A percentile compares a stretch with the other conserved stretches of the same genome.
Conservation (phyloP, 2,888 invertebrate species). For the Junonia oenone region DNA sequence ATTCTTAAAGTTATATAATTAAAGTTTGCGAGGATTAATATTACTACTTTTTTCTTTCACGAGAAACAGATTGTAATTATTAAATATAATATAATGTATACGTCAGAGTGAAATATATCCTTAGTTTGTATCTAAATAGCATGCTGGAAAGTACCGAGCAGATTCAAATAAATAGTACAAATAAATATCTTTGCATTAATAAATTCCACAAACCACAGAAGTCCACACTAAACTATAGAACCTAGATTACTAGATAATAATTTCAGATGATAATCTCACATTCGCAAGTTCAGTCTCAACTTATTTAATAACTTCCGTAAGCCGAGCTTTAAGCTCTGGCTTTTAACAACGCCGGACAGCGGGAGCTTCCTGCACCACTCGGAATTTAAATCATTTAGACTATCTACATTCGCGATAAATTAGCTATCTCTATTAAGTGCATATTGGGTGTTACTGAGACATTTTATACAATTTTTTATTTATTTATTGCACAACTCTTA, state of each 20-base stretch:
- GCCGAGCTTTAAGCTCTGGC: not conserved
- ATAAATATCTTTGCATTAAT: too few relatives aligned
- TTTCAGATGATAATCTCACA: not conserved
- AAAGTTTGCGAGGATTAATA: too few relatives aligned
- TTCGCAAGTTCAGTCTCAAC: not conserved
- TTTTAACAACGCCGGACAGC: not conserved
- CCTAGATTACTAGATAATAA: not conserved
- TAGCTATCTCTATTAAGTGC: not conserved
- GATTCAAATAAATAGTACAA: too few relatives aligned
- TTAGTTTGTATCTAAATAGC: too few relatives aligned
- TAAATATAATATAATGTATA: too few relatives aligned
- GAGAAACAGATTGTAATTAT: too few relatives aligned
- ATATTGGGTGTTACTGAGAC: not conserved
- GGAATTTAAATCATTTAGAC: not conserved
- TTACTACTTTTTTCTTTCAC: too few relatives aligned
- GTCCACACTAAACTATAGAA: not conserved
- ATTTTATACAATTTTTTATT: not conserved
- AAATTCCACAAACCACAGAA: too few relatives aligned
- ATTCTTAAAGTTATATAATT: too few relatives aligned
- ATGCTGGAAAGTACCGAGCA: too few relatives aligned
- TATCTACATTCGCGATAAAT: not conserved
- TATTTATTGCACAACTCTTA: too few relatives aligned
- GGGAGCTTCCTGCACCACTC: not conserved
- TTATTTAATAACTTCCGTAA: constrained; percentile 3
- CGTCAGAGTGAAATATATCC: too few relatives aligned